These are phyloP conservation scores for Odontophorus gujanensis DNA, from an alignment of 2,113 vertebrate species.

Conservation along the genomic window DNA sequence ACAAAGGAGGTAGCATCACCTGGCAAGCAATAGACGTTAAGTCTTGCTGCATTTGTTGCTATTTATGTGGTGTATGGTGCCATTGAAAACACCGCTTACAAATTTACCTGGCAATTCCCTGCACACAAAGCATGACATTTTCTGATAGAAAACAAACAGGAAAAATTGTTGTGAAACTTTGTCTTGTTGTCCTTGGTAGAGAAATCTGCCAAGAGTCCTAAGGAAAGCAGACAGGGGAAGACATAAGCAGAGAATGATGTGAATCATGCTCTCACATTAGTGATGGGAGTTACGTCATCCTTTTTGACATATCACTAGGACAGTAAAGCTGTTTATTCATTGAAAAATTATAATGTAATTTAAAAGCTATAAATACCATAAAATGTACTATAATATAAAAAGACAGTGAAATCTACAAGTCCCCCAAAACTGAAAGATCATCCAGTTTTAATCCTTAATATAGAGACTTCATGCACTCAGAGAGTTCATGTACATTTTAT, in stretches of 20 bases:
- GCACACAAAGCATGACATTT: not conserved
- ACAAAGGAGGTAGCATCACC: not conserved
- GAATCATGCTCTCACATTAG: not conserved
- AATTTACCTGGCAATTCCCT: not conserved
- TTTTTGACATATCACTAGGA: not conserved
- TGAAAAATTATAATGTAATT: not conserved
- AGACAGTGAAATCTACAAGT: not conserved
- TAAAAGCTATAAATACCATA: not conserved
- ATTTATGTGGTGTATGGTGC: rapidly evolving
- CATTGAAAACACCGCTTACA: not conserved
- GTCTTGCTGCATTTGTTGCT: not conserved
- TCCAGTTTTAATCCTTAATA: not conserved
- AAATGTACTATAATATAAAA: not conserved
- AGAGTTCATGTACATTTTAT: not conserved
- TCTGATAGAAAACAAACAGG: not conserved
- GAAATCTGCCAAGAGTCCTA: not conserved
- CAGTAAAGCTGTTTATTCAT: not conserved
- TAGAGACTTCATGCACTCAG: not conserved
- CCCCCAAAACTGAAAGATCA: not conserved
- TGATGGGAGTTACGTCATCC: not conserved
- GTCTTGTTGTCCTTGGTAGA: not conserved
- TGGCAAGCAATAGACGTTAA: not conserved
- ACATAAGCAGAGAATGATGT: not conserved
- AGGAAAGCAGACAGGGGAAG: not conserved
- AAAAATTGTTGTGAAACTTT: not conserved